phyloP scores from a whole-genome alignment of 2,888 invertebrate genomes.

The Oscheius sp. region DNA sequence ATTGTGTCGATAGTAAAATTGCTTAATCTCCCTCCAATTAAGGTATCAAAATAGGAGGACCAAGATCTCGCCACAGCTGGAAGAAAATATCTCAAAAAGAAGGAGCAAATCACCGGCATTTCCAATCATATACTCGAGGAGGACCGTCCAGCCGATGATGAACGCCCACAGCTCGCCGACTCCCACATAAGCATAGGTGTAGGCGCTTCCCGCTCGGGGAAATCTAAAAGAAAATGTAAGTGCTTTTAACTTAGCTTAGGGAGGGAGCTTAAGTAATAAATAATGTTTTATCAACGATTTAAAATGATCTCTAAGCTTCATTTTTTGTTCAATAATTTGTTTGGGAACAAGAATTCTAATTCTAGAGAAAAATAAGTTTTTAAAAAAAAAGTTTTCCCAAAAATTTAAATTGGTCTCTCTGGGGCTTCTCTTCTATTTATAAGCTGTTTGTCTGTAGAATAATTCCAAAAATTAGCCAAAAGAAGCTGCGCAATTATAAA shows the following conservation, averaged over 20 bases:
- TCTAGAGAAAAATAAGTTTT: neutral
- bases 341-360: too few relatives aligned
- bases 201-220: constrained; percentile 80
- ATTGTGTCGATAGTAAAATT: constrained; percentile 56
- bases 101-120: constrained; percentile 51
- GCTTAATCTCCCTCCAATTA: constrained; percentile 49
- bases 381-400: neutral
- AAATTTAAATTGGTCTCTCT: neutral
- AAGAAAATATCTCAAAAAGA: too few relatives aligned
- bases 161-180: constrained; percentile 94
- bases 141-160: constrained; percentile 74
- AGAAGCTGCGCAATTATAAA: too few relatives aligned
- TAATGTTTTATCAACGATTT: too few relatives aligned
- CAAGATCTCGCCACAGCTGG: constrained; percentile 72
- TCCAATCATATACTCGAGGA: constrained; percentile 81
- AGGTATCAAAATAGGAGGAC: constrained; percentile 72
- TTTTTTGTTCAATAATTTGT: too few relatives aligned
- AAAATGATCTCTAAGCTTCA: too few relatives aligned
- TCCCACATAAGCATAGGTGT: constrained; percentile 91
- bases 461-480: too few relatives aligned
- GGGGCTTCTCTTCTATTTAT: too few relatives aligned
- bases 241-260: too few relatives aligned
- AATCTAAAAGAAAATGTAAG: too few relatives aligned
- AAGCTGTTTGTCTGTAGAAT: too few relatives aligned
- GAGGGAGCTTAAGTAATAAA: too few relatives aligned